Evolutionary conservation across 2,797 vertebrate species (phyloP).

Genomic region (Muscicapa comitata): DNA sequence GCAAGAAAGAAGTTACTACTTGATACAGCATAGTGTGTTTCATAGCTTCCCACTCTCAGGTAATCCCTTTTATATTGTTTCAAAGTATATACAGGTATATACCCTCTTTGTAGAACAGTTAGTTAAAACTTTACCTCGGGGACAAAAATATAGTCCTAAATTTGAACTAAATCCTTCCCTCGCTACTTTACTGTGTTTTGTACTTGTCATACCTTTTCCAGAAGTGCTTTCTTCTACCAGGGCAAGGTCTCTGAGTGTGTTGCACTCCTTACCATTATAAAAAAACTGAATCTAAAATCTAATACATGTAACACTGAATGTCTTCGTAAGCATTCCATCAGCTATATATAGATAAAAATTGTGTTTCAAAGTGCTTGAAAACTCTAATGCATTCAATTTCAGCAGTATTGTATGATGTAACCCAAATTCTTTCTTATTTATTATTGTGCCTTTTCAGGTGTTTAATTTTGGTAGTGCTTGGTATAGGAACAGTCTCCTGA

Average conservation of each 20-base stretch:
- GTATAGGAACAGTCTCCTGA: not conserved
- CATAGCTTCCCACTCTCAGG: not conserved
- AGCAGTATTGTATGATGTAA: not conserved
- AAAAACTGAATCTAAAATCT: not conserved
- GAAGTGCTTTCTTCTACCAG: not conserved
- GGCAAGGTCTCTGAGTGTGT: not conserved
- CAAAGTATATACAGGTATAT: not conserved
- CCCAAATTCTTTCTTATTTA: not conserved
- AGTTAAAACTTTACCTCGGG: not conserved
- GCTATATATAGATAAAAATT: not conserved
- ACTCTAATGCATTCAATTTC: not conserved
- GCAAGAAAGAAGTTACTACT: not conserved
- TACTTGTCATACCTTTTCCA: not conserved
- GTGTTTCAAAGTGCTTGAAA: not conserved
- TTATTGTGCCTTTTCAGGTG: not conserved
- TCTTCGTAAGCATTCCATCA: not conserved
- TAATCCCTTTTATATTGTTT: not conserved
- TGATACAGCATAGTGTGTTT: not conserved
- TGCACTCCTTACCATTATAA: not conserved
- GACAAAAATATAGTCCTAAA: not conserved
- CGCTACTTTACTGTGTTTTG: not conserved
- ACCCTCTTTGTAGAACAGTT: not conserved
- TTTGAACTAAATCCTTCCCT: not conserved
- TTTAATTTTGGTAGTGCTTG: not conserved
- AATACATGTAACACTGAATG: not conserved